Evolutionary conservation across 2,888 invertebrate genomes (phyloP).

Genomic region (Cephalotes varians): DNA sequence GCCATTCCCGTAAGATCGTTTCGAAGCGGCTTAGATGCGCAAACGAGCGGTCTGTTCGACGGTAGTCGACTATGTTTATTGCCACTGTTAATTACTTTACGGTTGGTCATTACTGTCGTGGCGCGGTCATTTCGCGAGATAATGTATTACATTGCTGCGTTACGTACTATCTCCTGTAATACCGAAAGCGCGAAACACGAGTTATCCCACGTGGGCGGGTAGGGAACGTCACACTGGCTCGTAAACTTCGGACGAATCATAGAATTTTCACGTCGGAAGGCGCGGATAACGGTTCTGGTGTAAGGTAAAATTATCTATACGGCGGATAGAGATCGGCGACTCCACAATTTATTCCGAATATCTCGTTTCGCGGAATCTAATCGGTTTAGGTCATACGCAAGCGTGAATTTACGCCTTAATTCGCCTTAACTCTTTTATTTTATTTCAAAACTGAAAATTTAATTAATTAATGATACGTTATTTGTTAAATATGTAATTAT

Average conservation of each 20-base stretch:
- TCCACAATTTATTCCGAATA: background rate
- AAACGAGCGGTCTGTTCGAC: slow-evolving; percentile 59
- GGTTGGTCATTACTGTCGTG: slow-evolving; percentile 77
- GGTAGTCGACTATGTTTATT: slow-evolving; percentile 73
- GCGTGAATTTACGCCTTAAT: background rate
- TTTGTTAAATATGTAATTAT: background rate
- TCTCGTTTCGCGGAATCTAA: background rate
- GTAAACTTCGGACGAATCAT: slow-evolving; percentile 47
- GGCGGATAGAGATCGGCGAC: background rate
- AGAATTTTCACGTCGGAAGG: slow-evolving; percentile 50
- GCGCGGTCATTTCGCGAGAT: slow-evolving; percentile 78
- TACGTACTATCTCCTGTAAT: slow-evolving; percentile 40
- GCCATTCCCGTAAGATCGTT: slow-evolving; percentile 24
- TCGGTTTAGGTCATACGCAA: background rate
- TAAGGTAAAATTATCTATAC: slow-evolving; percentile 1
- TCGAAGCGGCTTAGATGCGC: slow-evolving; percentile 35
- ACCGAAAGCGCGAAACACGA: slow-evolving; percentile 51
- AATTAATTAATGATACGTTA: background rate
- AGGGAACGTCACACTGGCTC: slow-evolving; percentile 39
- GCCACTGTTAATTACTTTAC: slow-evolving; percentile 80
- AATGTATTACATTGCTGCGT: slow-evolving; percentile 76
- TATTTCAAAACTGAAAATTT: background rate
- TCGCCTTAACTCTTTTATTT: background rate
- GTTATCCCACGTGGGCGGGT: slow-evolving; percentile 63
- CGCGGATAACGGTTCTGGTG: slow-evolving; percentile 34